Percentiles rank a stretch among this genome's conserved stretches.
Evolutionary conservation across 2,797 vertebrate genomes (phyloP).

Genomic region (Aldrovandia affinis): DNA sequence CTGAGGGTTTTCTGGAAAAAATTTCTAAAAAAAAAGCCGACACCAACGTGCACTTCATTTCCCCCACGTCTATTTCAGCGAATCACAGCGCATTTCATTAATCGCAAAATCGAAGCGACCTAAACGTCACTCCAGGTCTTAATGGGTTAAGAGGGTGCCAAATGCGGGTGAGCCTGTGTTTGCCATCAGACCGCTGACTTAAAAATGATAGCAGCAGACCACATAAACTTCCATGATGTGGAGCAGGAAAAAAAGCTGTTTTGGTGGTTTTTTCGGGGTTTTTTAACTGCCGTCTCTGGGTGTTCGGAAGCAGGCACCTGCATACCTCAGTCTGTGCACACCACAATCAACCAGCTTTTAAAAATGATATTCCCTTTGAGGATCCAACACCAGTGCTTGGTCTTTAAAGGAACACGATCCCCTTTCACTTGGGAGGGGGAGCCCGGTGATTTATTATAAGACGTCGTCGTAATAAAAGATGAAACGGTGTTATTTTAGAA

Average conservation of each 20-base stretch:
- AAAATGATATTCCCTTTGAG: constrained; percentile 52
- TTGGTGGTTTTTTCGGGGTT: constrained; percentile 21
- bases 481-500: neutral
- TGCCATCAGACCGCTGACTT: neutral
- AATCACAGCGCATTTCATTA: no score
- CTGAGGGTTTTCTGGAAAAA: no score
- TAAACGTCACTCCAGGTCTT: no score
- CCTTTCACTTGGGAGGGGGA: neutral
- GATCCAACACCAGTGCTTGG: constrained; percentile 45
- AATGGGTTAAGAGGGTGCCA: constrained; percentile 23
- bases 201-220: constrained; percentile 13
- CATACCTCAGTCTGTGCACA: constrained; percentile 51
- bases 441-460: constrained; percentile 9
- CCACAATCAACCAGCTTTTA: constrained; percentile 58
- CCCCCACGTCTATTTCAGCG: no score
- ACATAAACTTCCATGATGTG: constrained; percentile 34
- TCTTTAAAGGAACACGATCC: constrained; percentile 43
- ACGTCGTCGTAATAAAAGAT: constrained; percentile 4
- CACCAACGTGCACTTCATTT: no score
- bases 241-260: constrained; percentile 43
- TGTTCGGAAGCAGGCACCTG: constrained; percentile 56
- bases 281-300: constrained; percentile 50
- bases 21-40: no score
- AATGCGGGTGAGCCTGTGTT: constrained; percentile 9
- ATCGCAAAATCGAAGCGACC: no score